A percentile compares a stretch with the other conserved stretches of the same genome.
phyloP scores from a whole-genome alignment of 2,888 invertebrate species.

The Zootermopsis nevadensis region DNA sequence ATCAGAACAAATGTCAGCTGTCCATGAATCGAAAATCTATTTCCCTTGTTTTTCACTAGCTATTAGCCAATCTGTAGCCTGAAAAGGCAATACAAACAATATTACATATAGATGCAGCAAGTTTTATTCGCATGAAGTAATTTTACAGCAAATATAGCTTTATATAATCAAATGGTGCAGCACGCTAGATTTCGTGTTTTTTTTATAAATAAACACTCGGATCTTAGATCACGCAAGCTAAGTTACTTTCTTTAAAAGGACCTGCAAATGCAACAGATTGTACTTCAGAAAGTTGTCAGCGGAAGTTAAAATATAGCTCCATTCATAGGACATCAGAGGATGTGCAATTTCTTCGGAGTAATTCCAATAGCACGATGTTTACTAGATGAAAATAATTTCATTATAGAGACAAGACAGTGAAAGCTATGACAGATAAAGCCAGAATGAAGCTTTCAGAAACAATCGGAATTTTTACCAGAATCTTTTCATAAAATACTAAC shows the following conservation, averaged over 20 bases:
- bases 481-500: no score
- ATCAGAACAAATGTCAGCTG: conserved; percentile 15
- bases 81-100: not conserved
- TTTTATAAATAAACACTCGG: not conserved
- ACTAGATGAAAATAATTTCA: not conserved
- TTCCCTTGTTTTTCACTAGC: not conserved
- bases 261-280: not conserved
- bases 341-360: not conserved
- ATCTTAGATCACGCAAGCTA: not conserved
- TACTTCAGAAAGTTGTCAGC: not conserved
- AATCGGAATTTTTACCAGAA: no score
- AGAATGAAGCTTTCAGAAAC: not conserved
- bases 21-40: not conserved
- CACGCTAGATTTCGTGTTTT: not conserved
- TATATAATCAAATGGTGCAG: not conserved
- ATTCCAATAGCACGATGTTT: not conserved
- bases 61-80: conserved; percentile 4
- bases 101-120: not conserved
- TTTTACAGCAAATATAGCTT: conserved; percentile 8
- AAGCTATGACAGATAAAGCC: not conserved
- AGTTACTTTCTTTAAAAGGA: not conserved
- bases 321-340: not conserved
- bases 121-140: conserved; percentile 7
- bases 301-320: not conserved
- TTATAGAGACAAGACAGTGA: not conserved